Evolutionary conservation across 2,113 vertebrate genomes (phyloP).

Genomic region (Lagopus leucura): DNA sequence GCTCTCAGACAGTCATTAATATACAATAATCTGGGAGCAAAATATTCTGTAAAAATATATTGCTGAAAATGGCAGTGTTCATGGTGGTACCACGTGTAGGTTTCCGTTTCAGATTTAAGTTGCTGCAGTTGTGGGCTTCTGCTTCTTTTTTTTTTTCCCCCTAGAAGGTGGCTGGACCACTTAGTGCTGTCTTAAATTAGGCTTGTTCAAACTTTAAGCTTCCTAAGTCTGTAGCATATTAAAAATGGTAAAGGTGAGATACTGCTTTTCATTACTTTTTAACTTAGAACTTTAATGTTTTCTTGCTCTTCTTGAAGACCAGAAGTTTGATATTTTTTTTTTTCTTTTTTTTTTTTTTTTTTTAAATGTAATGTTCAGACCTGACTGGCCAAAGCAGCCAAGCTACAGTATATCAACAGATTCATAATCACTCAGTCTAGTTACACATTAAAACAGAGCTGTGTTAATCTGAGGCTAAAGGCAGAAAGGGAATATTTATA

Average conservation of each 20-base stretch:
- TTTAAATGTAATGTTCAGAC: neutral
- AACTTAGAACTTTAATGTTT: neutral
- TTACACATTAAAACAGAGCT: neutral
- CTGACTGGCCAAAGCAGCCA: neutral
- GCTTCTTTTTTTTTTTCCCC: neutral
- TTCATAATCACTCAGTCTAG: neutral
- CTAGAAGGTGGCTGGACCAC: neutral
- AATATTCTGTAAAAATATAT: neutral
- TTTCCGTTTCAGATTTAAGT: neutral
- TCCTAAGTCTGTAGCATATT: neutral
- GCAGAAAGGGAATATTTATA: neutral
- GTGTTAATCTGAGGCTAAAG: rapidly evolving
- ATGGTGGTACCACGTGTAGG: neutral
- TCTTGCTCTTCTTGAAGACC: neutral
- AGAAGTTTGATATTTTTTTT: neutral
- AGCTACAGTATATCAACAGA: neutral
- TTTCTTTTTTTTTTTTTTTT: no score
- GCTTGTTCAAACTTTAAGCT: neutral
- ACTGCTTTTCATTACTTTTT: neutral
- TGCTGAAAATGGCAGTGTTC: neutral
- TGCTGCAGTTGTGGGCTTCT: neutral
- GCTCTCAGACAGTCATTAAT: neutral
- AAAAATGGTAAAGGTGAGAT: neutral
- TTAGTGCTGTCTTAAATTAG: neutral
- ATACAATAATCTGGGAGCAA: neutral